Evolutionary conservation across 2,888 invertebrate genomes (phyloP), one percentile per base, ranked within the genome.

Genomic region (Dioctria linearis): DNA sequence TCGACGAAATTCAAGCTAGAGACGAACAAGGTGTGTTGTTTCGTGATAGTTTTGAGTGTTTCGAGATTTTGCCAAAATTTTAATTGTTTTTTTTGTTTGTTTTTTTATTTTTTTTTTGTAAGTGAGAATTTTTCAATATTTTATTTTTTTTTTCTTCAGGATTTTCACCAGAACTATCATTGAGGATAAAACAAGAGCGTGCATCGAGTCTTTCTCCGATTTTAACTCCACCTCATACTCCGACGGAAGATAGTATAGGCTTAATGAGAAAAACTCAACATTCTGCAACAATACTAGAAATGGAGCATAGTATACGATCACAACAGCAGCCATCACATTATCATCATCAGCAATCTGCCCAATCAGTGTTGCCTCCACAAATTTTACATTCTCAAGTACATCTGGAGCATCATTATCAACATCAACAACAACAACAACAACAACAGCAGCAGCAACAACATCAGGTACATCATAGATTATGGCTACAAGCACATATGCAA

Each of bases 181-280:
- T 92, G 80, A 91, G 91, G 86, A 92, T 92, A 83, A 92, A 92
- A 86, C 89, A 91, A 80, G 92, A 92, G 87, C 91, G 91, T 81
- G 91, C 92, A 83, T 91, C 91, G 80, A 88, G 88, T 75, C 84
- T 88, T 61, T 90, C 89, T 76, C 92, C 92, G 80, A 90, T 94
- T 84, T 90, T 94, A 84, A 94, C 94, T 84, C 94, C 94, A 63
- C 94, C 94, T 11, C 93, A 93, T 84, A 94, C 94, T 84, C 94
- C 94, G 86, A 94, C 94, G 78, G 93, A 91, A 84, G 88, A 88
- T 83, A 86, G 86, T 5, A 75, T 84, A 83, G 81, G 46, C 69
- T 59, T 81, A 57, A 63, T 76, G 43, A 63, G 84, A 51, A 83
- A 84, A 61, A 80, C 84, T 3, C 71, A 82, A 80, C 83, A 85